Evolutionary conservation across 2,797 vertebrate genomes (phyloP), one percentile per base, ranked within the genome.

Genomic region (Lagocephalus sceleratus): DNA sequence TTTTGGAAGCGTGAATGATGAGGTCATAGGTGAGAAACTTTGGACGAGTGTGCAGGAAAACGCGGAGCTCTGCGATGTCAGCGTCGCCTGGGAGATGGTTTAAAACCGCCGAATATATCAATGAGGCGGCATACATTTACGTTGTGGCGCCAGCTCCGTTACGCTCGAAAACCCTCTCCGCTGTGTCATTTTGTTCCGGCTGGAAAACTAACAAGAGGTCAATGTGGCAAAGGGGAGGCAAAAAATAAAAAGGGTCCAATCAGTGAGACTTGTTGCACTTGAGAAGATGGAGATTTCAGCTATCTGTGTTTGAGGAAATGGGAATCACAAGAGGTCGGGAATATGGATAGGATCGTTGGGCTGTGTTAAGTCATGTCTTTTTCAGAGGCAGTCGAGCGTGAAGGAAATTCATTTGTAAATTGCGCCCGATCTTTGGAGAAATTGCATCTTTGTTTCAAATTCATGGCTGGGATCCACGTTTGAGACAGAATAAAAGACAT

Each of bases 351-450:
- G 82, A 82, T 87, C 85, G 85, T 63, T 88, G 78, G 76, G 80
- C 81, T 89, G 90, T 90, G 88, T 81, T 90, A 85, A 86, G 83
- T 79, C 86, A n/a, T 86, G 86, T 85, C 81, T 83, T 86, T 87
- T 87, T 75, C 83, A 81, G 78, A 85, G 69, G 76, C 79, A 83
- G 69, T 74, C 60, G 14, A 82, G 78, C 57, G 29, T 83, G 75
- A 87, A 78, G 68, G 83, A 87, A 86, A 86, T 83, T 88, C 86
- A 86, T 90, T 89, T 89, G 82, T 86, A 87, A 86, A 87, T 87
- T 87, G 83, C 74, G 60, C 58, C 72, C 78, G 25, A 83, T 78
- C 74, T 82, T 85, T 84, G 71, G 43, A 79, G 67, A 65, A 74
- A 79, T 69, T 62, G 51, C 40, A 55, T 60, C 70, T 73, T 77